Evolutionary conservation across 2,797 vertebrate genomes (phyloP).

Genomic region (Falco novaeseelandiae): DNA sequence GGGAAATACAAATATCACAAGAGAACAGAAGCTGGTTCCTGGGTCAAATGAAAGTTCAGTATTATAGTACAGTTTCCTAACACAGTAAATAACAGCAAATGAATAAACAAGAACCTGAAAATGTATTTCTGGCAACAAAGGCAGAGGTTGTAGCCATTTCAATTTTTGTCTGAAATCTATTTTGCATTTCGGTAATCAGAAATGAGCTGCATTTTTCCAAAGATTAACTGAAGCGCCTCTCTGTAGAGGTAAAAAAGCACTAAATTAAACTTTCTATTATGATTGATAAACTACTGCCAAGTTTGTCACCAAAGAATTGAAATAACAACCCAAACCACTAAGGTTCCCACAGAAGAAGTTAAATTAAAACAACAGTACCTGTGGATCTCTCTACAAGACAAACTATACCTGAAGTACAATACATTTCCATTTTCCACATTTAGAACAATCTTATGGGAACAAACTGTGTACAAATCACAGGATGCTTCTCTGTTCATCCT

Average conservation of each 20-base stretch:
- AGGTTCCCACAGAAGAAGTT: neutral
- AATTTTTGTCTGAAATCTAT: neutral
- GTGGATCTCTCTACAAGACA: conserved; percentile 43
- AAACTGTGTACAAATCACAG: neutral
- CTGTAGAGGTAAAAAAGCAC: neutral
- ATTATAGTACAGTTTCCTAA: neutral
- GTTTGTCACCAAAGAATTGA: neutral
- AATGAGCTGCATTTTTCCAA: neutral
- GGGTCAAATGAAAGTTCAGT: neutral
- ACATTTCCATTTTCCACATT: conserved; percentile 69
- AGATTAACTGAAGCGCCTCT: neutral
- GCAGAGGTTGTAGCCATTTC: neutral
- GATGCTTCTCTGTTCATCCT: conserved; percentile 46
- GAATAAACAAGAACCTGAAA: neutral
- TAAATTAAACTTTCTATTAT: neutral
- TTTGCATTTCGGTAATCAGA: neutral
- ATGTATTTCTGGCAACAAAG: neutral
- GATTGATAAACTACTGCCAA: neutral
- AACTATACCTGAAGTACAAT: conserved; percentile 53
- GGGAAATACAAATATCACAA: neutral
- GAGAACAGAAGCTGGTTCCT: neutral
- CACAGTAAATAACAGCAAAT: neutral
- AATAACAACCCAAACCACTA: neutral
- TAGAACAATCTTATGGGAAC: conserved; percentile 28
- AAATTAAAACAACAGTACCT: conserved; percentile 13